Percentiles rank a stretch among this genome's conserved stretches.
Conservation (phyloP, 37 sponge, comb jelly and placozoan genomes). For the Beroe ovata region DNA sequence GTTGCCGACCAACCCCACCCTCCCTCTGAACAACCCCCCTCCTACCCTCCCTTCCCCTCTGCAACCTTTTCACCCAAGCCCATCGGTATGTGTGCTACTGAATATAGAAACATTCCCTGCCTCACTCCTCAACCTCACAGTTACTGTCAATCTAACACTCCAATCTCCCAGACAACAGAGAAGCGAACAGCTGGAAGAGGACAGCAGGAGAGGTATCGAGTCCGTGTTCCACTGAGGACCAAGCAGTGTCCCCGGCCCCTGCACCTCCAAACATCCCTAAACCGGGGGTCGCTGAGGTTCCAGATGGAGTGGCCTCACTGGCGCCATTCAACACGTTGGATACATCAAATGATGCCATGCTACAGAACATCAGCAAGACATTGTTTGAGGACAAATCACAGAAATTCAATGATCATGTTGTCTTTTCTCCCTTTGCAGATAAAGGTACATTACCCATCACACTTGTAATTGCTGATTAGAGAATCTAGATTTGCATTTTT, state of each 20-base stretch:
- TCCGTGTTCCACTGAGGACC: not conserved
- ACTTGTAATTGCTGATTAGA: too few relatives aligned
- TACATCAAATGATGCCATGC: not conserved
- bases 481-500: too few relatives aligned
- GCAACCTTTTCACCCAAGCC: not conserved
- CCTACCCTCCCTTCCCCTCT: conserved; percentile 31
- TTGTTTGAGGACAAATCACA: not conserved
- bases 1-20: not conserved
- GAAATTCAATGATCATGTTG: conserved; percentile 1
- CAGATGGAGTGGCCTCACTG: not conserved
- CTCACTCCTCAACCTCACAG: too few relatives aligned
- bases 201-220: not conserved
- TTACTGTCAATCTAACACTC: too few relatives aligned
- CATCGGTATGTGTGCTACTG: conserved; percentile 8
- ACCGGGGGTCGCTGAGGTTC: not conserved
- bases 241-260: not conserved
- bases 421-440: conserved; percentile 10
- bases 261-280: not conserved
- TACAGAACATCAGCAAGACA: conserved; percentile 15
- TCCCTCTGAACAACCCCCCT: not conserved
- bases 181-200: conserved; percentile 56
- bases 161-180: conserved; percentile 36
- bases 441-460: too few relatives aligned
- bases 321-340: not conserved
- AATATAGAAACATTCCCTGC: too few relatives aligned